These are phyloP conservation scores for Tanypteryx hageni DNA, from an alignment of 2,888 invertebrate species.

Conservation along the genomic window DNA sequence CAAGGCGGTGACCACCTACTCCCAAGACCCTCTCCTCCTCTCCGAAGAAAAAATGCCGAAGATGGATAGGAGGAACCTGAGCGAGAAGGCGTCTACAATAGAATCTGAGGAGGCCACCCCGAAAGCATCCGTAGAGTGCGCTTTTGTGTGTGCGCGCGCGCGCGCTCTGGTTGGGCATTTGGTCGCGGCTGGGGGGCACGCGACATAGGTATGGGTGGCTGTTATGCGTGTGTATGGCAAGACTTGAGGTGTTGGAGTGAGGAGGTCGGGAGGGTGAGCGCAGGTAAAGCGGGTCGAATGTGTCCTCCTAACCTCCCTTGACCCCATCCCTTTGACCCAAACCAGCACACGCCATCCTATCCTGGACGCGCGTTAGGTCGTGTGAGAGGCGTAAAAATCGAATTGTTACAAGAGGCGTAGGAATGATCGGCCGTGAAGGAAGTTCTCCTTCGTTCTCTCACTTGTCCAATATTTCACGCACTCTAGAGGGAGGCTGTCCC, in stretches of 20 bases:
- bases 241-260: no score
- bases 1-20: constrained; percentile 1
- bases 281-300: neutral
- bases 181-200: constrained; percentile 9
- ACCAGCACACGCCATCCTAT: neutral
- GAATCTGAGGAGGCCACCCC: neutral
- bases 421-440: neutral
- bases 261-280: neutral
- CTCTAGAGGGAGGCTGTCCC: neutral
- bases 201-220: neutral
- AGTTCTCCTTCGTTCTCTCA: neutral
- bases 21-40: neutral
- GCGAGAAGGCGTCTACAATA: neutral
- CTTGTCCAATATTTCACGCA: constrained; percentile 36
- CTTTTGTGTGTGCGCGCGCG: neutral
- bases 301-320: constrained; percentile 15
- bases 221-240: no score
- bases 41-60: no score
- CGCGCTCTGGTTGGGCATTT: neutral
- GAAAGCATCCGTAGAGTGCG: neutral
- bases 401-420: constrained; percentile 30
- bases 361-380: no score
- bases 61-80: neutral
- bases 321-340: constrained; percentile 43
- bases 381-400: constrained; percentile 54